These are phyloP conservation scores for Metallyticus violacea DNA, from an alignment of 2,888 invertebrate species.

Conservation along the genomic window DNA sequence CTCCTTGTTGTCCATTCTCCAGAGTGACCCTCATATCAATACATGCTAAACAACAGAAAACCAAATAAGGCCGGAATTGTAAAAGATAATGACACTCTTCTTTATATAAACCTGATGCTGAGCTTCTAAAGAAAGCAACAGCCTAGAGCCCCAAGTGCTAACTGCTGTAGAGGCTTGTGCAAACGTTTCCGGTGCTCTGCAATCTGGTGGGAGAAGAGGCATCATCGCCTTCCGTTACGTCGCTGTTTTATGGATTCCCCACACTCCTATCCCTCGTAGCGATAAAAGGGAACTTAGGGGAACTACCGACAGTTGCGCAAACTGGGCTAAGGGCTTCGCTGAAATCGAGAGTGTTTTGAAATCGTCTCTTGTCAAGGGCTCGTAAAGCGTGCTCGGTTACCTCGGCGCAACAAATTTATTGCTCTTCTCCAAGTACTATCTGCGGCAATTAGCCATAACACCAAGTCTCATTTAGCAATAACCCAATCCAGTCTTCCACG, in stretches of 20 bases:
- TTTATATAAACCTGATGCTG: too few species aligned
- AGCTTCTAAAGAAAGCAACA: background rate
- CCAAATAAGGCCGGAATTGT: too few species aligned
- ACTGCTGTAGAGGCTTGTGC: background rate
- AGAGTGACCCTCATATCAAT: too few species aligned
- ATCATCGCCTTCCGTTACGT: background rate
- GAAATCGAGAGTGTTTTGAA: background rate
- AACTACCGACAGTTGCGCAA: background rate
- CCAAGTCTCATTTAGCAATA: background rate
- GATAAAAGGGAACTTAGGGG: background rate
- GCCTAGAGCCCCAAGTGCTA: background rate
- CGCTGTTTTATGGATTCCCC: background rate
- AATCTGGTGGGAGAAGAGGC: background rate
- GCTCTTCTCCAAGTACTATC: background rate
- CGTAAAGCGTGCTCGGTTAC: background rate
- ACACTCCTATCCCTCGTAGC: background rate
- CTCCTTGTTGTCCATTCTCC: too few species aligned
- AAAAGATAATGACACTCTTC: too few species aligned
- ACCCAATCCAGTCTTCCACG: background rate
- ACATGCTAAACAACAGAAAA: too few species aligned
- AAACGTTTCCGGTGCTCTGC: background rate
- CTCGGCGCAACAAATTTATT: background rate
- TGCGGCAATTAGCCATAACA: background rate
- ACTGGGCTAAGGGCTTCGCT: background rate
- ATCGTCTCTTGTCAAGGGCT: background rate